phyloP scores from a whole-genome alignment of 2,113 vertebrate genomes.

The Sphaerodactylus townsendi region DNA sequence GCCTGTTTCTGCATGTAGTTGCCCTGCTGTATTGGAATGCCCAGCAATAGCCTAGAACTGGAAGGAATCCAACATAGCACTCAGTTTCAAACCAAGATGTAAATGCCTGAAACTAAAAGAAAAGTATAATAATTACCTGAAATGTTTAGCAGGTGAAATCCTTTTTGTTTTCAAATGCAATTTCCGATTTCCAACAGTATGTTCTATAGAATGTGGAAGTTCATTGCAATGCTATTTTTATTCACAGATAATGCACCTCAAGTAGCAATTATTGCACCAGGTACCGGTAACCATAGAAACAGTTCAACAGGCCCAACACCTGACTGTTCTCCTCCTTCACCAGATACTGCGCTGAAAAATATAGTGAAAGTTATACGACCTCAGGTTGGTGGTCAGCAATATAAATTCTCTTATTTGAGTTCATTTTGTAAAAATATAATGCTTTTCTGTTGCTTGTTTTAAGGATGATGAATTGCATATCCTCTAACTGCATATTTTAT shows the following conservation, averaged over 20 bases:
- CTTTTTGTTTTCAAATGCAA: constrained; percentile 39
- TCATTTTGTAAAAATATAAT: background rate
- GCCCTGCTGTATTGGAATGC: background rate
- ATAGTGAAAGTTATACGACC: constrained; percentile 98
- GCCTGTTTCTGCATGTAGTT: background rate
- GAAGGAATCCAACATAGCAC: background rate
- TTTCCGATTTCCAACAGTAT: constrained; percentile 49
- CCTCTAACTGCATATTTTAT: constrained; percentile 2
- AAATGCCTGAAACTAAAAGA: constrained; percentile 18
- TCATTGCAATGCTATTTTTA: constrained; percentile 72
- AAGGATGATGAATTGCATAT: constrained; percentile 14
- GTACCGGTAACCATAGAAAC: constrained; percentile 92
- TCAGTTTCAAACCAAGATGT: background rate
- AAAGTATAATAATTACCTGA: constrained; percentile 30
- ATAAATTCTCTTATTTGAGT: constrained; percentile 11
- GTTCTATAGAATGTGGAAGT: constrained; percentile 53
- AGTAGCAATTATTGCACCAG: constrained; percentile 84
- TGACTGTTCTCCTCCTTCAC: constrained; percentile 97
- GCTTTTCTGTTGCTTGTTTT: background rate
- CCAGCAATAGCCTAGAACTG: background rate
- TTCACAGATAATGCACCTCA: constrained; percentile 89
- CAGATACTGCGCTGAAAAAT: constrained; percentile 96
- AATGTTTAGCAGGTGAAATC: constrained; percentile 37
- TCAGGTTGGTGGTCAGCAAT: constrained; percentile 82
- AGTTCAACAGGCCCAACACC: constrained; percentile 93